Percentiles rank a stretch among this genome's conserved stretches.
Evolutionary conservation across 2,113 vertebrate genomes (phyloP).

Genomic region (Lichenostomus cassidix): DNA sequence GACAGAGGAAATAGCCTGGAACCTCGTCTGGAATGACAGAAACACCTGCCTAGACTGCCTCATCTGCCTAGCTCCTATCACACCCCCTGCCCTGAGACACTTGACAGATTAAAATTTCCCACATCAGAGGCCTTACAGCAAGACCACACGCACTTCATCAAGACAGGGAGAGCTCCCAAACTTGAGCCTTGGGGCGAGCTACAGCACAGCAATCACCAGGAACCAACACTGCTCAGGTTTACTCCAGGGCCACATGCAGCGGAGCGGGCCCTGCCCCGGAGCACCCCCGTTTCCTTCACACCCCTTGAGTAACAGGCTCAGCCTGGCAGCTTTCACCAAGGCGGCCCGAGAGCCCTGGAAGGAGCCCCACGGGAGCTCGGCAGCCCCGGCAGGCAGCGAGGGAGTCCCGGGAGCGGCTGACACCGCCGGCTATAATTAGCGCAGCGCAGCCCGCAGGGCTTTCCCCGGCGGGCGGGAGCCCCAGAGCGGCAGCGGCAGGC

Average conservation of each 20-base stretch:
- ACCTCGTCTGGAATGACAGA: not conserved
- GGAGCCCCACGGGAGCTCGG: not conserved
- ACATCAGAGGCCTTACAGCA: not conserved
- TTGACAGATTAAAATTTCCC: not conserved
- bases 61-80: accelerated
- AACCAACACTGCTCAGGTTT: too few relatives aligned
- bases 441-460: not conserved
- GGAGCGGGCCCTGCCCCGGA: accelerated
- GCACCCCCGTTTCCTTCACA: not conserved
- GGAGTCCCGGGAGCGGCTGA: not conserved
- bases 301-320: not conserved
- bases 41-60: accelerated
- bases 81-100: accelerated
- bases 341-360: not conserved
- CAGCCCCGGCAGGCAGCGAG: not conserved
- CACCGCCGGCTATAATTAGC: slow-evolving; percentile 14
- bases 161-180: not conserved
- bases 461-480: not conserved
- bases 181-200: accelerated
- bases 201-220: not conserved
- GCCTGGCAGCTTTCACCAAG: not conserved
- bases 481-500: not conserved
- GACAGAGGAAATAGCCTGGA: not conserved
- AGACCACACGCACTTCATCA: too few relatives aligned
- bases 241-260: too few relatives aligned